A percentile compares a stretch with the other conserved stretches of the same genome.
These are phyloP conservation scores for Oreochromis mossambicus DNA, from an alignment of 2,797 vertebrate genomes.

Conservation along the genomic window DNA sequence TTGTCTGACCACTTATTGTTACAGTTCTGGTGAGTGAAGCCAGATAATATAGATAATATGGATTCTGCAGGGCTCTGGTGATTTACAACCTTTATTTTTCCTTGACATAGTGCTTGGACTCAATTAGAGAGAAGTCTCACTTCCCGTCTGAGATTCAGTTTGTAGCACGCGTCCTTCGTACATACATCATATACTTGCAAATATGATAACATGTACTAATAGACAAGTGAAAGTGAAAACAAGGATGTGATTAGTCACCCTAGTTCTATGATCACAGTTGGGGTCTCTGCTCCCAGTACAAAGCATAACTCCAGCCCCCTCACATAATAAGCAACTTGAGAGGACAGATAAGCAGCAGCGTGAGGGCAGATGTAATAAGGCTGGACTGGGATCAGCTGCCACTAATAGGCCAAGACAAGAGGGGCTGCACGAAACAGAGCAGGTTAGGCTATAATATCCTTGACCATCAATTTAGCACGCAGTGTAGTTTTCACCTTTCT, in stretches of 20 bases:
- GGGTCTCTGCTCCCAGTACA: background rate
- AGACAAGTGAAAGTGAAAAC: background rate
- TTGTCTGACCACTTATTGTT: background rate
- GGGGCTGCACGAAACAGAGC: background rate
- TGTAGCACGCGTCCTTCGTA: background rate
- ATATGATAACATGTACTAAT: background rate
- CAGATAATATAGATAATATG: background rate
- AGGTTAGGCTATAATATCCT: background rate
- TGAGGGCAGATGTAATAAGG: background rate
- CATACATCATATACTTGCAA: background rate
- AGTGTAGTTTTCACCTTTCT: background rate
- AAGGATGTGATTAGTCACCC: background rate
- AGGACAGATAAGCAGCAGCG: background rate
- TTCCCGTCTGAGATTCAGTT: background rate
- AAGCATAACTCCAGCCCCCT: background rate
- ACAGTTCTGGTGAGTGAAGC: background rate
- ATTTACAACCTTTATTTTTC: background rate
- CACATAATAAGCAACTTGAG: background rate
- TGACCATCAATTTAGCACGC: background rate
- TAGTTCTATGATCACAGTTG: background rate
- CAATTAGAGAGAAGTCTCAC: background rate
- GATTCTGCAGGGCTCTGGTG: background rate
- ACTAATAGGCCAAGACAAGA: background rate
- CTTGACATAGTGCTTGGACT: background rate
- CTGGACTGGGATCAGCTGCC: background rate